Percentiles rank a stretch among this genome's conserved stretches.
Conservation (phyloP, 2,888 invertebrate genomes). For the Yponomeuta cagnagella region DNA sequence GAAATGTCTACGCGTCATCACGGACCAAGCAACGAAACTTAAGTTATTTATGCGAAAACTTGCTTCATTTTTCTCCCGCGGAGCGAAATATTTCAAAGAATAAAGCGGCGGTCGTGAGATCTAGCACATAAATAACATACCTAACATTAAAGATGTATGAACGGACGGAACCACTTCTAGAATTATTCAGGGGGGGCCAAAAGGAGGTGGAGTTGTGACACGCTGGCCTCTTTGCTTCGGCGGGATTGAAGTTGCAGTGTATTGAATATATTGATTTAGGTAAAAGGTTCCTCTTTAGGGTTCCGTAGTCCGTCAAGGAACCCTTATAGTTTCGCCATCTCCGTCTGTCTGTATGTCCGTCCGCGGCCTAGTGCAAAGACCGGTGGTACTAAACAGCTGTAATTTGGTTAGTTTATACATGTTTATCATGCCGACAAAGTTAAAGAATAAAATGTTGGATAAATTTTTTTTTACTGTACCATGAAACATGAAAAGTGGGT, state of each 20-base stretch:
- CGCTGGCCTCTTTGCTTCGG: neutral
- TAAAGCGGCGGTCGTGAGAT: slow-evolving; percentile 39
- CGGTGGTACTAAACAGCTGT: no score
- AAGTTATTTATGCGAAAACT: slow-evolving; percentile 69
- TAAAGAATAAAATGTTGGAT: no score
- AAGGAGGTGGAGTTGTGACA: neutral
- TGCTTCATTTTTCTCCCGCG: slow-evolving; percentile 62
- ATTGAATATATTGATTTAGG: neutral
- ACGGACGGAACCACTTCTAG: slow-evolving; percentile 38
- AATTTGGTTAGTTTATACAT: no score
- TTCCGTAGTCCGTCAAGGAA: no score
- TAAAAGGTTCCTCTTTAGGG: no score
- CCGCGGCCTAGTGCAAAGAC: no score
- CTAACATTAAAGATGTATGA: slow-evolving; percentile 51
- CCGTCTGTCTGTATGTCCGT: no score
- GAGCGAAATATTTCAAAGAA: slow-evolving; percentile 39
- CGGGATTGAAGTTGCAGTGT: neutral
- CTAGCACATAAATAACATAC: slow-evolving; percentile 45
- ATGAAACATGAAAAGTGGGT: no score
- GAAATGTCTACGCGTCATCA: slow-evolving; percentile 53
- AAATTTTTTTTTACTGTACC: no score
- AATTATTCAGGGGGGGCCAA: slow-evolving; percentile 37
- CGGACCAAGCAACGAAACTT: slow-evolving; percentile 25
- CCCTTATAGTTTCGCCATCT: no score
- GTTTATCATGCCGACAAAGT: no score